These are phyloP conservation scores for Formica exsecta DNA, from an alignment of 1,140 invertebrate species.

Conservation along the genomic window DNA sequence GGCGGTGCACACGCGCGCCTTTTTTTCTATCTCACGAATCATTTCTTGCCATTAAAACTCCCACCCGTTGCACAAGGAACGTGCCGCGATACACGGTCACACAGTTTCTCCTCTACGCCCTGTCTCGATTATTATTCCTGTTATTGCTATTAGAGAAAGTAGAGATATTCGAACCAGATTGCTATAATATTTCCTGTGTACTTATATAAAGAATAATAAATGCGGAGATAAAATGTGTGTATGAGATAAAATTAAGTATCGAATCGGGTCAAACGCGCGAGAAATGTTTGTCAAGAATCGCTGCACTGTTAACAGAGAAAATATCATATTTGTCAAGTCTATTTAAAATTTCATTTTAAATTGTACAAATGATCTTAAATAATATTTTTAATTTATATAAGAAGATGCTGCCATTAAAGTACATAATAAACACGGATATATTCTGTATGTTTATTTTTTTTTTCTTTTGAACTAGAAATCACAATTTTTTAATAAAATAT, in stretches of 20 bases:
- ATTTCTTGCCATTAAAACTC: slow-evolving; percentile 70
- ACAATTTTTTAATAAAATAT: background rate
- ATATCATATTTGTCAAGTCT: background rate
- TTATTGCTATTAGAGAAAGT: slow-evolving; percentile 49
- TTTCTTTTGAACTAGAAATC: background rate
- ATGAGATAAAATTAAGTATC: background rate
- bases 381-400: no score
- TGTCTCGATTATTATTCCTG: slow-evolving; percentile 50
- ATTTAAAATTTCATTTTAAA: background rate
- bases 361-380: background rate
- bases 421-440: background rate
- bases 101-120: slow-evolving; percentile 56
- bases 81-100: slow-evolving; percentile 31
- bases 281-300: background rate
- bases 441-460: background rate
- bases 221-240: background rate
- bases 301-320: no score
- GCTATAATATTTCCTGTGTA: background rate
- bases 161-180: slow-evolving; percentile 20
- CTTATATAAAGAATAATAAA: slow-evolving; percentile 30
- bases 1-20: background rate
- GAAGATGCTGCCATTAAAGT: no score
- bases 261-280: background rate
- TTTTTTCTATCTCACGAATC: slow-evolving; percentile 28
- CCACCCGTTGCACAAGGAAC: slow-evolving; percentile 72